Evolutionary conservation across 2,113 vertebrate species (phyloP).

Genomic region (Alexandromys fortis): DNA sequence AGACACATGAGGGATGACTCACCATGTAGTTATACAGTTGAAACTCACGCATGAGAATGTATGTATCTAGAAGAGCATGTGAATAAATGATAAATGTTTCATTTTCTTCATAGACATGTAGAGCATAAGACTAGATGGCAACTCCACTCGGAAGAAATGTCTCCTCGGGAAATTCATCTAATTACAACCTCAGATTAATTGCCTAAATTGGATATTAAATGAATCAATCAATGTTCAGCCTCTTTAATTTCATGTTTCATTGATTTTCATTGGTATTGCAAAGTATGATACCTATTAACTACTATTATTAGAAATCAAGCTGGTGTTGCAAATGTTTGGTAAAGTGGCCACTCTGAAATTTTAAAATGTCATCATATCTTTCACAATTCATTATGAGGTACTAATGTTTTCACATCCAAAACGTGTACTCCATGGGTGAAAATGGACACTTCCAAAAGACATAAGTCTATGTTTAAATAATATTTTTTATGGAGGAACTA

Average conservation of each 20-base stretch:
- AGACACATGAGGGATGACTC: background rate
- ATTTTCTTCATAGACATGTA: background rate
- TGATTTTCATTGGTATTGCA: background rate
- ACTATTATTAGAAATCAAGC: background rate
- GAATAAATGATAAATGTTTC: background rate
- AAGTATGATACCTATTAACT: background rate
- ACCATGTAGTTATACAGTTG: background rate
- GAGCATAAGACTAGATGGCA: no score
- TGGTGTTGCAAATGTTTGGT: background rate
- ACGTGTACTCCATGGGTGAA: background rate
- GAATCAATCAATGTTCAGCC: background rate
- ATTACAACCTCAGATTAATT: slow-evolving; percentile 13
- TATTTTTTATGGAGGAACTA: background rate
- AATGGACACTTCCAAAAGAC: no score
- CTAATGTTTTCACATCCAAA: background rate
- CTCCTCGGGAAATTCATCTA: background rate
- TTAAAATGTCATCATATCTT: no score
- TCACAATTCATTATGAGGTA: background rate
- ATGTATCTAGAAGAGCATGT: background rate
- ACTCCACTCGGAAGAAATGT: background rate
- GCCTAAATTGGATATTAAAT: background rate
- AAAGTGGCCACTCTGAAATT: background rate
- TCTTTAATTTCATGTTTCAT: slow-evolving; percentile 26
- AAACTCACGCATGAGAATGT: background rate
- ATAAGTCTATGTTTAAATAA: background rate